Evolutionary conservation across 1,140 invertebrate genomes (phyloP).

Genomic region (Temnothorax curvispinosus): DNA sequence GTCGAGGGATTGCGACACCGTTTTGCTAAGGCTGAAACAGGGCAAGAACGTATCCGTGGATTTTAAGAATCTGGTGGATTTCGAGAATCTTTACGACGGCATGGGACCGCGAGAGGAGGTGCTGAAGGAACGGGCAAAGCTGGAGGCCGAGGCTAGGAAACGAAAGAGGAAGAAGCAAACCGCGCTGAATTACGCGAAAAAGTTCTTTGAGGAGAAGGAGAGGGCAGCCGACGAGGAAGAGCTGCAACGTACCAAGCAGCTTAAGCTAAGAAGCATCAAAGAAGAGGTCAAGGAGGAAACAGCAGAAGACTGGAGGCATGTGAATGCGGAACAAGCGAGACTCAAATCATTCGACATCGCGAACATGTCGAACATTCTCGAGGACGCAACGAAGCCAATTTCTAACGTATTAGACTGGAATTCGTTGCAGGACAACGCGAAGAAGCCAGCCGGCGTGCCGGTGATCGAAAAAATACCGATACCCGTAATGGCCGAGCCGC

Average conservation of each 20-base stretch:
- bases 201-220: conserved; percentile 93
- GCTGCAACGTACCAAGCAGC: conserved; percentile 83
- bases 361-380: conserved; percentile 65
- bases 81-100: conserved; percentile 88
- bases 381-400: conserved; percentile 74
- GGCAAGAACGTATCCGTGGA: conserved; percentile 90
- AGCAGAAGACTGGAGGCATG: conserved; percentile 71
- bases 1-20: conserved; percentile 90
- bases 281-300: conserved; percentile 77
- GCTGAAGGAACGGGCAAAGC: conserved; percentile 87
- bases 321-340: conserved; percentile 73
- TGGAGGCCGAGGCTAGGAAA: conserved; percentile 86
- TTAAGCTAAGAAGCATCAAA: conserved; percentile 85
- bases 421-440: conserved; percentile 85
- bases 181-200: conserved; percentile 87
- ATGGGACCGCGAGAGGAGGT: conserved; percentile 88
- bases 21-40: conserved; percentile 90
- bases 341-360: conserved; percentile 70
- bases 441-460: conserved; percentile 77
- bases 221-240: conserved; percentile 87
- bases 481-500: conserved; percentile 85
- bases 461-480: conserved; percentile 85
- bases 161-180: conserved; percentile 88
- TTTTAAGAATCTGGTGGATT: conserved; percentile 88
- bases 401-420: conserved; percentile 87